phyloP scores from a whole-genome alignment of 2,113 vertebrate species.

The Nesogale talazaci region DNA sequence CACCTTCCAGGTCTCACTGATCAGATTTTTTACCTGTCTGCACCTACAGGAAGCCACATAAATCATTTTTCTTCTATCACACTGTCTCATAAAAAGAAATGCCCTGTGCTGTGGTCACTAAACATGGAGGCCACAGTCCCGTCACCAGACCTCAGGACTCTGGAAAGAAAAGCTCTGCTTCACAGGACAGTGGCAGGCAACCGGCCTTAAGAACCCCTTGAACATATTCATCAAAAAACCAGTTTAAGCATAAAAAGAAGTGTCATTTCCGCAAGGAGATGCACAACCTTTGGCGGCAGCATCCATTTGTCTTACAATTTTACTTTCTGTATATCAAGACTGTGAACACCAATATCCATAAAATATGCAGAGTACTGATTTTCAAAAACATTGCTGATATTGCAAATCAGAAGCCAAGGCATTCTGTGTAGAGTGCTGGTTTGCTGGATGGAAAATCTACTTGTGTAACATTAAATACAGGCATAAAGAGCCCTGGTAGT shows the following conservation, averaged over 20 bases:
- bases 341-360: neutral
- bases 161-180: constrained; percentile 13
- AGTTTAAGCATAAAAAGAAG: neutral
- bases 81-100: neutral
- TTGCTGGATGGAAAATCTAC: neutral
- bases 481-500: too few species aligned
- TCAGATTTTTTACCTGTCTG: neutral
- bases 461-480: constrained; percentile 12
- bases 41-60: neutral
- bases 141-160: neutral
- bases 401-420: neutral
- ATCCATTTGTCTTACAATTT: neutral
- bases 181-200: neutral
- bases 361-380: neutral
- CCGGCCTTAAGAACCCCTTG: neutral
- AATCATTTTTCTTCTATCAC: neutral
- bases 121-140: neutral
- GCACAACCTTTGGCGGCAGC: neutral
- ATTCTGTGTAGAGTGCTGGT: neutral
- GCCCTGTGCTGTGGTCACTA: neutral
- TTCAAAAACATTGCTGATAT: constrained; percentile 3
- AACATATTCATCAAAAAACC: neutral
- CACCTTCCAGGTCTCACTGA: neutral
- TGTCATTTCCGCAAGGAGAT: neutral
- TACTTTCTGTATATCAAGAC: neutral